Conservation (phyloP, 2,113 vertebrate genomes). For the Gallinago undulata region DNA sequence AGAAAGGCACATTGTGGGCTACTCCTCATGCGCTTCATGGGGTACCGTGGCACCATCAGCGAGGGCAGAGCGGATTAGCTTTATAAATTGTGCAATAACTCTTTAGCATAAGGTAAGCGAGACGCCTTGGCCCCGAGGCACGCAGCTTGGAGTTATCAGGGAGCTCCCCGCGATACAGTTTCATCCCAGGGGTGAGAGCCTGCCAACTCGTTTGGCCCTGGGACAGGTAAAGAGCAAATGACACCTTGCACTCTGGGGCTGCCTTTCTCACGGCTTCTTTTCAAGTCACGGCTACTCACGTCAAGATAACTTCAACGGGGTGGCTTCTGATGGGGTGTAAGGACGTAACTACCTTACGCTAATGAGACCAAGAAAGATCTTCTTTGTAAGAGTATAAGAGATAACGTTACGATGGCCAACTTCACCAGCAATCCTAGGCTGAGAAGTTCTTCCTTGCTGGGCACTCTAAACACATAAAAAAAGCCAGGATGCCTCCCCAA, state of each 20-base stretch:
- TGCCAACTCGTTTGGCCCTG: constrained; percentile 26
- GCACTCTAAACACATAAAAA: not conserved
- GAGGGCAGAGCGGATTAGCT: not conserved
- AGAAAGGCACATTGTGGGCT: not conserved
- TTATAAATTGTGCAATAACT: not conserved
- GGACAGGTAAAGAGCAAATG: constrained; percentile 3
- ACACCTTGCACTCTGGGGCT: not conserved
- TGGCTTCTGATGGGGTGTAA: not conserved
- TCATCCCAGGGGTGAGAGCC: not conserved
- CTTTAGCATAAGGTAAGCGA: not conserved
- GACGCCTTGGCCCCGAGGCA: not conserved
- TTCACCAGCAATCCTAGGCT: not conserved
- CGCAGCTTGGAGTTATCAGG: not conserved
- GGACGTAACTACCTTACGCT: not conserved
- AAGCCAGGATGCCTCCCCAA: not conserved
- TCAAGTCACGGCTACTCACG: not conserved
- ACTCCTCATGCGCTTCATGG: not conserved
- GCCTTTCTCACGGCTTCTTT: not conserved
- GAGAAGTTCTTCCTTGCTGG: not conserved
- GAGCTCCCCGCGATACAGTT: not conserved
- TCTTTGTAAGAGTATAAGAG: not conserved
- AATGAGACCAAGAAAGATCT: not conserved
- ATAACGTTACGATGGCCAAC: not conserved
- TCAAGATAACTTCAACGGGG: not conserved
- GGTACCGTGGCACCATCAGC: not conserved